phyloP scores from a whole-genome alignment of 2,797 vertebrate genomes.

The Coranthus polyacanthus region DNA sequence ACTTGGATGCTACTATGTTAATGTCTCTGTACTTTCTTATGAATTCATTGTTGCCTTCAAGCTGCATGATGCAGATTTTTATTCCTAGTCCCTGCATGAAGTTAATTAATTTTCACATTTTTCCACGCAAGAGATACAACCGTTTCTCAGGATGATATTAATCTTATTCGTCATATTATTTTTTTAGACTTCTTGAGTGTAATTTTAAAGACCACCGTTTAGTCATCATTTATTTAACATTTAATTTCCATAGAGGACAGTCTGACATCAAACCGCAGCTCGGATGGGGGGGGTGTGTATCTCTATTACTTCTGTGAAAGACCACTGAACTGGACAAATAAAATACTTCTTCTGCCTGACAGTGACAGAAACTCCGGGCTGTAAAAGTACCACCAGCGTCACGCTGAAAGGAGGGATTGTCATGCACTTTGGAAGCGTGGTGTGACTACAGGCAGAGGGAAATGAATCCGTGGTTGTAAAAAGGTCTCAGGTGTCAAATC shows the following conservation, averaged over 20 bases:
- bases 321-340: constrained; percentile 26
- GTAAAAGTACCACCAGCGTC: constrained; percentile 2
- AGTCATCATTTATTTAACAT: constrained; percentile 16
- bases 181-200: constrained; percentile 1
- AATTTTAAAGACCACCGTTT: not conserved
- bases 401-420: constrained; percentile 25
- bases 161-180: too few species aligned
- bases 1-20: too few species aligned
- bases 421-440: constrained; percentile 2
- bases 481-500: constrained; percentile 30
- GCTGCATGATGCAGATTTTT: too few species aligned
- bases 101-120: too few species aligned
- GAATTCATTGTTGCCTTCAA: too few species aligned
- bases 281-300: constrained; percentile 1
- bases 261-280: constrained; percentile 22
- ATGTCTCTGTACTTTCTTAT: too few species aligned
- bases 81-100: too few species aligned
- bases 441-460: constrained; percentile 9
- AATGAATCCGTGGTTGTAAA: constrained; percentile 22
- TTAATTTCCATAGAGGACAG: constrained; percentile 6
- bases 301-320: constrained; percentile 2
- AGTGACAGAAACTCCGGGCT: constrained; percentile 21
- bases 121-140: too few species aligned
- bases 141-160: too few species aligned
- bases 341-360: constrained; percentile 36